Conservation (phyloP, 1,140 invertebrate genomes). For the Carposina sasakii region DNA sequence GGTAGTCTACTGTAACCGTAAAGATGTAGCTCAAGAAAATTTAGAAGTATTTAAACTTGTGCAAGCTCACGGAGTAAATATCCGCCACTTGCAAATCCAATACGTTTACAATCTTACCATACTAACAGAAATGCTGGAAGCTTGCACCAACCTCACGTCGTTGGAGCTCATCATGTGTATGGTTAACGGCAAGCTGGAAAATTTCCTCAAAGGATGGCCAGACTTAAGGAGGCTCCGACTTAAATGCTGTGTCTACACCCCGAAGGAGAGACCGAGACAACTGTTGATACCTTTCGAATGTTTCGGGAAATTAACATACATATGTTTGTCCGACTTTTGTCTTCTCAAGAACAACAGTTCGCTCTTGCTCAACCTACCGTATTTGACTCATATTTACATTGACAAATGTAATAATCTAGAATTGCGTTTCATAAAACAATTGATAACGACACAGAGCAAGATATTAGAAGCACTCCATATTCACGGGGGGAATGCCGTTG, state of each 20-base stretch:
- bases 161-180: constrained; percentile 60
- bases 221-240: constrained; percentile 53
- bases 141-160: constrained; percentile 50
- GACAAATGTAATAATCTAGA: constrained; percentile 57
- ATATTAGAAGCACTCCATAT: constrained; percentile 52
- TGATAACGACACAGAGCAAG: constrained; percentile 44
- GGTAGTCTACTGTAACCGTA: constrained; percentile 51
- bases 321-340: constrained; percentile 64
- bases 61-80: constrained; percentile 37
- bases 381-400: constrained; percentile 57
- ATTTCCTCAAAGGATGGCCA: constrained; percentile 46
- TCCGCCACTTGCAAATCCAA: constrained; percentile 50
- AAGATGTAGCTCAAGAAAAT: constrained; percentile 48
- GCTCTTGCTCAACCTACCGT: constrained; percentile 43
- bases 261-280: no score
- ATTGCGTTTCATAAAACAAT: constrained; percentile 44
- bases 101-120: constrained; percentile 55
- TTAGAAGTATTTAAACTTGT: constrained; percentile 50
- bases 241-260: no score
- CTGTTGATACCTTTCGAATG: constrained; percentile 46
- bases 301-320: constrained; percentile 46
- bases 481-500: constrained; percentile 52
- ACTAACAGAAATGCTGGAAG: constrained; percentile 44
- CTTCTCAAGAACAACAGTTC: constrained; percentile 48
- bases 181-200: constrained; percentile 49